Percentiles rank a stretch among this genome's conserved stretches.
Evolutionary conservation across 2,888 invertebrate species (phyloP).

Genomic region (Rotaria sp.): DNA sequence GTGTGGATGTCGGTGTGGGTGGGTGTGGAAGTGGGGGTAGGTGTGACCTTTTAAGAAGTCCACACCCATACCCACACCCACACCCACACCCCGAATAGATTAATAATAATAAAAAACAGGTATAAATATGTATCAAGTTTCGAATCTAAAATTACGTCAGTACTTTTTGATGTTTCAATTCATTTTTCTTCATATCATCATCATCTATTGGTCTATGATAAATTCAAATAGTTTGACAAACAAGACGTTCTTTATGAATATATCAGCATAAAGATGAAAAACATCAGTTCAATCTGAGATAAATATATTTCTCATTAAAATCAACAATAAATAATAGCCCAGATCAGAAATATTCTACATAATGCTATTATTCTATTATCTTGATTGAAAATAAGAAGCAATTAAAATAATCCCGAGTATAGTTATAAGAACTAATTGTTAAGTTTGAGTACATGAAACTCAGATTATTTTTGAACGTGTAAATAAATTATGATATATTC

Average conservation of each 20-base stretch:
- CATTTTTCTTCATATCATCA: constrained; percentile 33
- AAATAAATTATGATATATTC: too few species aligned
- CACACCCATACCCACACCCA: too few species aligned
- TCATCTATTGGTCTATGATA: constrained; percentile 37
- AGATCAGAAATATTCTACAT: constrained; percentile 33
- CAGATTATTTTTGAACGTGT: too few species aligned
- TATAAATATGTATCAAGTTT: neutral
- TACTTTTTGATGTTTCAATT: constrained; percentile 31
- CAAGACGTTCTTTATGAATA: constrained; percentile 33
- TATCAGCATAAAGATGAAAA: constrained; percentile 33
- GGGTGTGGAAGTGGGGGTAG: too few species aligned
- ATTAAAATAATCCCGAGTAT: too few species aligned
- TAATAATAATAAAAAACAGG: too few species aligned
- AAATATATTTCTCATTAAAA: neutral
- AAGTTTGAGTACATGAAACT: too few species aligned
- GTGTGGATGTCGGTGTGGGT: too few species aligned
- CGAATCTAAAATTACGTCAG: constrained; percentile 11
- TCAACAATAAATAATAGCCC: neutral
- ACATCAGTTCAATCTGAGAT: constrained; percentile 32
- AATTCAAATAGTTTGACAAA: constrained; percentile 29
- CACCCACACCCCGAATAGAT: too few species aligned
- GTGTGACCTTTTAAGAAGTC: too few species aligned
- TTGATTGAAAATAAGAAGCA: too few species aligned
- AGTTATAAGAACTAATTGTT: too few species aligned
- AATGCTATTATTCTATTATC: neutral